Conservation (phyloP, 2,888 invertebrate genomes). For the Dermolepida albohirtum region DNA sequence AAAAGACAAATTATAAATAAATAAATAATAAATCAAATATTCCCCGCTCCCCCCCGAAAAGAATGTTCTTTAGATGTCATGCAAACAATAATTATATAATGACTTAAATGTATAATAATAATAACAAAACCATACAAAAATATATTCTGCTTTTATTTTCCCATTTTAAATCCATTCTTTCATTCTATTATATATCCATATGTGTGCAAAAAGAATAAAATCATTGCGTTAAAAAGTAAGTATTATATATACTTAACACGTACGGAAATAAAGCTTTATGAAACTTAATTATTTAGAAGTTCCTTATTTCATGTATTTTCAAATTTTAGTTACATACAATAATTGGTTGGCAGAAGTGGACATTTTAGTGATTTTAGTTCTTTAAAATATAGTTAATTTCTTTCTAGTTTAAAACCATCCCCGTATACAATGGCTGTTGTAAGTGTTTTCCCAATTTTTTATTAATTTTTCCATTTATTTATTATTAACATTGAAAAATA, state of each 20-base stretch:
- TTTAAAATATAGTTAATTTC: not conserved
- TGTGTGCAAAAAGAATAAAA: no score
- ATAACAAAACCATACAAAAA: constrained; percentile 52
- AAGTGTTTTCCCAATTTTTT: constrained; percentile 5
- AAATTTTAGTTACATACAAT: no score
- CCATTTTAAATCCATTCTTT: not conserved
- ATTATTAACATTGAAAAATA: constrained; percentile 2
- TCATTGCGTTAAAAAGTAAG: no score
- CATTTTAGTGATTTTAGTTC: no score
- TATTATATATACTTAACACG: no score
- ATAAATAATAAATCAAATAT: constrained; percentile 46
- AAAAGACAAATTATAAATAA: constrained; percentile 45
- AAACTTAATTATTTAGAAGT: no score
- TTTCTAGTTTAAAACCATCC: not conserved
- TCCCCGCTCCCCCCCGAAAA: constrained; percentile 40
- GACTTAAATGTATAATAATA: constrained; percentile 64
- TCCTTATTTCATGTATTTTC: no score
- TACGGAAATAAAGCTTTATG: no score
- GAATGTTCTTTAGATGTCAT: constrained; percentile 64
- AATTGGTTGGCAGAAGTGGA: no score
- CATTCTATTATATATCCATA: no score
- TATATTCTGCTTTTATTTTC: constrained; percentile 13
- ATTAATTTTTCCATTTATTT: not conserved
- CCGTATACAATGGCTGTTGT: constrained; percentile 20
- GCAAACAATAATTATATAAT: constrained; percentile 65